Conservation (phyloP, 2,888 invertebrate species). For the Sericinus montela region DNA sequence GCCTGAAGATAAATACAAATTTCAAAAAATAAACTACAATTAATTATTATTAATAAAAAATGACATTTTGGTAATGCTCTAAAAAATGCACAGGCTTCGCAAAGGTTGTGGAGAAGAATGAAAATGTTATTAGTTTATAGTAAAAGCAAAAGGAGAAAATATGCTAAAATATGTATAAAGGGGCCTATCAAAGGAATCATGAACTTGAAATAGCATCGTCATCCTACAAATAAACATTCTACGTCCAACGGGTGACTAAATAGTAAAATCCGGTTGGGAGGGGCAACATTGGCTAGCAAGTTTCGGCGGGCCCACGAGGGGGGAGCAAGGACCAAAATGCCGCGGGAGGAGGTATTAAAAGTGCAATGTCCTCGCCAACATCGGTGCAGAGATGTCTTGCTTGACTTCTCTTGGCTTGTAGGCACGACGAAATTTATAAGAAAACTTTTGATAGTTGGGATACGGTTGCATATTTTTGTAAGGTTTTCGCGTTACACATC, state of each 20-base stretch:
- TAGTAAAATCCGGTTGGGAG: slow-evolving; percentile 67
- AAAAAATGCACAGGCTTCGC: too few species aligned
- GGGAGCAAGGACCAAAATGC: slow-evolving; percentile 57
- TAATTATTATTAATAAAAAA: too few species aligned
- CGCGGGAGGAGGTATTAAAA: slow-evolving; percentile 50
- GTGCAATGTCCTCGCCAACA: slow-evolving; percentile 79
- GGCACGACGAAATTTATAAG: slow-evolving; percentile 46
- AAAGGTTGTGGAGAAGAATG: too few species aligned
- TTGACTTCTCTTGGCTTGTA: slow-evolving; percentile 40
- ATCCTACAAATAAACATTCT: slow-evolving; percentile 27
- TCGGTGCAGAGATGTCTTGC: slow-evolving; percentile 60
- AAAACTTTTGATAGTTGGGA: slow-evolving; percentile 30
- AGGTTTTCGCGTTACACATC: too few species aligned
- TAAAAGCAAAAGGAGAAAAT: not conserved
- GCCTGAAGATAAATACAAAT: too few species aligned
- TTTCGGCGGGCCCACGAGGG: slow-evolving; percentile 62
- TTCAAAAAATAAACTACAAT: too few species aligned
- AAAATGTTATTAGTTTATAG: too few species aligned
- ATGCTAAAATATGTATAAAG: not conserved
- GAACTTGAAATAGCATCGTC: slow-evolving; percentile 12
- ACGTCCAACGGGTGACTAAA: slow-evolving; percentile 48
- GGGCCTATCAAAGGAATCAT: slow-evolving; percentile 1
- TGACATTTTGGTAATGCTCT: too few species aligned
- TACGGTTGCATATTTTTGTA: too few species aligned
- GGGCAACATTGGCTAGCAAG: slow-evolving; percentile 63